phyloP scores from a whole-genome alignment of 2,797 vertebrate species.

The Anabas testudineus region DNA sequence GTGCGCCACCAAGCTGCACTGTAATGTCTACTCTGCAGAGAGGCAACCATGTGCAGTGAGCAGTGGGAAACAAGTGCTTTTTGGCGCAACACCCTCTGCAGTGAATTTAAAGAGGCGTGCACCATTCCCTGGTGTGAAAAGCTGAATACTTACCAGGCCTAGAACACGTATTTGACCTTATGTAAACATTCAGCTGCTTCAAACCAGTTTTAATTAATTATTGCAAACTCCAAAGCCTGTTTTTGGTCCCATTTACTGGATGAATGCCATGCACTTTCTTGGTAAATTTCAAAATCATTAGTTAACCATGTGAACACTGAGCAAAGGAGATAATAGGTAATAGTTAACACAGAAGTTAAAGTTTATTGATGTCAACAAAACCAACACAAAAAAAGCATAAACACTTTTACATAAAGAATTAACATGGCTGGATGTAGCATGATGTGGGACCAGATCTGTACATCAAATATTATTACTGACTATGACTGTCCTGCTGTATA shows the following conservation, averaged over 20 bases:
- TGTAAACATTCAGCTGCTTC: background rate
- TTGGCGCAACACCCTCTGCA: too few species aligned
- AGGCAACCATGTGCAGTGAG: background rate
- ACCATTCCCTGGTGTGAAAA: background rate
- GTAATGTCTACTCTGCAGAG: background rate
- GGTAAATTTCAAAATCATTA: background rate
- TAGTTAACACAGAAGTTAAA: conserved; percentile 62
- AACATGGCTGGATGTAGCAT: background rate
- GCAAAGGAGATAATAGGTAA: conserved; percentile 62
- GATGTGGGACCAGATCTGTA: background rate
- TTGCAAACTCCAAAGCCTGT: background rate
- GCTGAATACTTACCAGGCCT: background rate
- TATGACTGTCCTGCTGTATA: background rate
- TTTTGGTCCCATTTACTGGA: background rate
- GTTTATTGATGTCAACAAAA: conserved; percentile 58
- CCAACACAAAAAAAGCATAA: background rate
- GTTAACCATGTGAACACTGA: conserved; percentile 21
- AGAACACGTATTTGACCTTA: background rate
- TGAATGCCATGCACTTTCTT: background rate
- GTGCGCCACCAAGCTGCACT: conserved; percentile 34
- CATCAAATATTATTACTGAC: conserved; percentile 12
- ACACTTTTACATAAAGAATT: background rate
- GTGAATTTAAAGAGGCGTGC: background rate
- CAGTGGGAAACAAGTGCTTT: background rate
- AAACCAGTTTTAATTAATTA: conserved; percentile 15